Conservation (phyloP, 2,888 invertebrate genomes). For the Netelia virgata region DNA sequence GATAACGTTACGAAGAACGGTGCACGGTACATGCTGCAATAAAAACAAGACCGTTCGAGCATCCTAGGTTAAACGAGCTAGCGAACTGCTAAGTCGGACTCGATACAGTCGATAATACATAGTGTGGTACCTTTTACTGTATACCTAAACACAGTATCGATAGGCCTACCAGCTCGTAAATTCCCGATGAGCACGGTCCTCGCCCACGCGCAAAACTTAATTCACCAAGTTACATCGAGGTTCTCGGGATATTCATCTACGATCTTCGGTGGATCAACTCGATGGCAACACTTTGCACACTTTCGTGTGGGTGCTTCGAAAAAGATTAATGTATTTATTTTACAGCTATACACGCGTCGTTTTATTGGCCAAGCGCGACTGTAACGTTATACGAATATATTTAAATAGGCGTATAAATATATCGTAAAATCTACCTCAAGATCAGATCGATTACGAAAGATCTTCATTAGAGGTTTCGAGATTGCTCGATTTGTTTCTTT, state of each 20-base stretch:
- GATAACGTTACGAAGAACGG: neutral
- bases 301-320: conserved; percentile 56
- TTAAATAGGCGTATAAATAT: conserved; percentile 16
- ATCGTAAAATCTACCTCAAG: conserved; percentile 14
- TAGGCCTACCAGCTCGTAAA: conserved; percentile 58
- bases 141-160: conserved; percentile 71
- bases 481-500: conserved; percentile 40
- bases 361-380: conserved; percentile 55
- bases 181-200: conserved; percentile 63
- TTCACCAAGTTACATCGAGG: conserved; percentile 62
- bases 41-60: conserved; percentile 26
- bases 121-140: conserved; percentile 29
- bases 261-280: conserved; percentile 5
- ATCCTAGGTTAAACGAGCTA: conserved; percentile 27
- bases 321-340: conserved; percentile 55
- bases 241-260: conserved; percentile 31
- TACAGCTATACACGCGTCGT: conserved; percentile 49
- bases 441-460: conserved; percentile 64
- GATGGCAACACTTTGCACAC: neutral
- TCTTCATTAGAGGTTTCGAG: conserved; percentile 64
- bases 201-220: conserved; percentile 73
- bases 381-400: conserved; percentile 3
- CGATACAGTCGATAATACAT: conserved; percentile 42
- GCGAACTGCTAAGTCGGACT: conserved; percentile 52
- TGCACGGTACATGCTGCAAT: conserved; percentile 35